Base-by-base conservation (phyloP, 2,113 vertebrate species). In the Girardinichthys multiradiatus region DNA sequence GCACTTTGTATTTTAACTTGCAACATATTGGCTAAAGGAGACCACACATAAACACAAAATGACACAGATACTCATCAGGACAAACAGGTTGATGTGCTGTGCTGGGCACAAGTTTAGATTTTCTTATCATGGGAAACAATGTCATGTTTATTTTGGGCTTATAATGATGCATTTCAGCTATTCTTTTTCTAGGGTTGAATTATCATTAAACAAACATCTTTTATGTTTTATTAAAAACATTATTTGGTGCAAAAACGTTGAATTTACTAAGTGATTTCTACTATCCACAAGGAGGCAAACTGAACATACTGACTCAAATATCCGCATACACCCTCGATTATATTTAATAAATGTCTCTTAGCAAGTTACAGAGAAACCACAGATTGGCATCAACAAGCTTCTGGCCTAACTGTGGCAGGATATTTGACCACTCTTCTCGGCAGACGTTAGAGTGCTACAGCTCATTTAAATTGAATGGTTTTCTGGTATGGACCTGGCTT, bases 1-100 rank as follows among this genome's bases (percentile, higher is more conserved):
- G 42, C 42, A 68, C 29, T 29, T 17, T 42, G 45, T 54, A 28
- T 31, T 80, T 65, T 72, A 26, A 68, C 68, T 63, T 4, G 60
- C 4, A n/a, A 39, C 35, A 26, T 26, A 75, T 28, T 30, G 48
- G 9, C 48, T 54, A 54, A 54, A n/a, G 21, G 24, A n/a, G 48
- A 19, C 6, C 24, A 5, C 48, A 54, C 7, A 54, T 24, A 54
- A 54, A n/a, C 8, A 54, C 48, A 54, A n/a, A 54, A 21, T 11
- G 24, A 54, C 48, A 54, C 24, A 3, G 24, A n/a, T 11, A 24
- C 48, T n/a, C 6, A 24, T 54, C 48, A 54, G 48, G 21, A 24
- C 1, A 24, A 54, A 54, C 9, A 54, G 24, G 45, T 51, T 14
- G 2, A 51, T 2, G 2, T 54, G 14, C n/a, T n/a, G n/a, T n/a